Percentiles rank a stretch among this genome's conserved stretches.
Conservation (phyloP, 23 tunicate genomes). For the Halocynthia roretzi region DNA sequence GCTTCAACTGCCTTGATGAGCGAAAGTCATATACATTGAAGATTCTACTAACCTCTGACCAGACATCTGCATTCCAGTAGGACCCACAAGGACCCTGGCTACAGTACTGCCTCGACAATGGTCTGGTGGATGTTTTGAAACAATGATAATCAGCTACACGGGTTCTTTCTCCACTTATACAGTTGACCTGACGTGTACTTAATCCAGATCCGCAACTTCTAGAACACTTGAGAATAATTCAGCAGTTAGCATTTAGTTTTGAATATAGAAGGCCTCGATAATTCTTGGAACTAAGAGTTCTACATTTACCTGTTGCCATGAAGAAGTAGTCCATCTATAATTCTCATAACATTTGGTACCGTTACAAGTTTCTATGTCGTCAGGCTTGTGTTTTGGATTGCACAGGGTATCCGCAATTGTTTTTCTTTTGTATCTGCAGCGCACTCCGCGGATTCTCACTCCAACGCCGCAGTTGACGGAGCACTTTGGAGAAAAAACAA, state of each 20-base stretch:
- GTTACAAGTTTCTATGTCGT: slow-evolving; percentile 53
- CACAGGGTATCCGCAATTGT: slow-evolving; percentile 38
- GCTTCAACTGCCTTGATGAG: neutral
- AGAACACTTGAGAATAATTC: slow-evolving; percentile 43
- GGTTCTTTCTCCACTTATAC: slow-evolving; percentile 23
- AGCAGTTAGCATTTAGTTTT: neutral
- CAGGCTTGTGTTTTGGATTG: slow-evolving; percentile 42
- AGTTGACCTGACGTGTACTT: slow-evolving; percentile 33
- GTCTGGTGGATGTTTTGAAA: slow-evolving; percentile 1
- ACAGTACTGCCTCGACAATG: slow-evolving; percentile 20
- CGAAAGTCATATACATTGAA: neutral
- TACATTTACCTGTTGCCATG: slow-evolving; percentile 49
- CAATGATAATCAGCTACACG: slow-evolving; percentile 5
- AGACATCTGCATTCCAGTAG: slow-evolving; percentile 47
- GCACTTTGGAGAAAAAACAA: slow-evolving; percentile 16
- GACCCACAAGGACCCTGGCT: slow-evolving; percentile 68
- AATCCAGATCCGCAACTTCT: slow-evolving; percentile 63
- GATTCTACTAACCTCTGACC: slow-evolving; percentile 65
- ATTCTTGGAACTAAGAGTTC: neutral
- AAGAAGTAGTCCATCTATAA: slow-evolving; percentile 39
- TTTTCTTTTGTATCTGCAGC: slow-evolving; percentile 58
- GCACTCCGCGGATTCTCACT: slow-evolving; percentile 30
- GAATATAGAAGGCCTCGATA: neutral
- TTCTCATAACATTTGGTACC: slow-evolving; percentile 29
- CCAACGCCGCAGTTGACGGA: slow-evolving; percentile 66